Base-by-base conservation (phyloP, 1,140 invertebrate genomes). In the Diorhabda carinulata region DNA sequence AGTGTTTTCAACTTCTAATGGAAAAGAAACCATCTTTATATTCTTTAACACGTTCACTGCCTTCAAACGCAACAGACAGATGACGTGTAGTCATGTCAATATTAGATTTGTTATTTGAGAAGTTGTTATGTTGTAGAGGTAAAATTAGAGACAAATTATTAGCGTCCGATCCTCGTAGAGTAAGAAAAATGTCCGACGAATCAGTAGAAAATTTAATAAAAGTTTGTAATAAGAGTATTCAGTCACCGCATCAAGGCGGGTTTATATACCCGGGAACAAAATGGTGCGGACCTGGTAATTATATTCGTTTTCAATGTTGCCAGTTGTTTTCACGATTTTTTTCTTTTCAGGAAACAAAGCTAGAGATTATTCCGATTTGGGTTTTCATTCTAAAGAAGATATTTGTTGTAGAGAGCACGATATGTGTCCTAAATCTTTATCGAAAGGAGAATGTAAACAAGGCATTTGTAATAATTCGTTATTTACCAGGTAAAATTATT, bases 351-450 rank as follows among this genome's bases (percentile, higher is more conserved):
- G 74, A 9, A 70, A 72, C 57, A 74, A 43, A 0, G 75, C 75
- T 6, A 64, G 41, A 0, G 83, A 85, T 63, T 90, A 87, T 76
- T 82, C 87, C 43, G 91, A 92, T 56, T 78, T 93, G 41, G 91
- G 91, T 0, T 76, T 81, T 3, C 86, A 90, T 75, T 68, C 78
- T 0, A 84, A 86, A 40, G 88, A 91, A 68, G 91, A 93, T 78
- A 80, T 81, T 1, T 94, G 91, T 72, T 93, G 92, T 76, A 83
- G 91, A 25, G 87, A 90, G 68, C 92, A 94, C 76, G 92, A 94
- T 79, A 84, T 87, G 73, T 94, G 92, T 71, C 86, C 87, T 2
- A 82, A 86, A 65, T 85, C 83, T 6, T 81, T 91, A 45, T 77
- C 75, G n/a, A 83, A 85, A 2, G 84, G 86, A 6, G 80, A 88